These are phyloP conservation scores for Porphyrio hochstetteri DNA, from an alignment of 2,113 vertebrate genomes.

Conservation along the genomic window DNA sequence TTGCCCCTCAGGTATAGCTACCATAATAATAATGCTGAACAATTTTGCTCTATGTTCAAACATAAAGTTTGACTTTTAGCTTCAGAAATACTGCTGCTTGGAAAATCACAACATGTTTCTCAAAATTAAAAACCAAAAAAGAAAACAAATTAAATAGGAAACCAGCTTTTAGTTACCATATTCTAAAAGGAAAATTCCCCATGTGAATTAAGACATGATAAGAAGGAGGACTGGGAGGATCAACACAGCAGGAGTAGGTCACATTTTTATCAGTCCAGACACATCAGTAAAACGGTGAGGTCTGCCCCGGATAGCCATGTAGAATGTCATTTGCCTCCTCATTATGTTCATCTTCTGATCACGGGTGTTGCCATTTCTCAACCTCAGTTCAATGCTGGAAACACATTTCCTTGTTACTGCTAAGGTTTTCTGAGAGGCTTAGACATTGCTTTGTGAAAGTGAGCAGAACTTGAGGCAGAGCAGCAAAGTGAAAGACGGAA, in stretches of 20 bases:
- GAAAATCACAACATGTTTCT: neutral
- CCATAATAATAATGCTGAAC: neutral
- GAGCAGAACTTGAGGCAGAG: neutral
- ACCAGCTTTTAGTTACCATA: neutral
- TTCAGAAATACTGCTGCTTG: neutral
- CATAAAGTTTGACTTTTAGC: neutral
- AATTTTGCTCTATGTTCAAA: neutral
- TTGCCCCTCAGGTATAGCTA: neutral
- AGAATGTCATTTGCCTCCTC: neutral
- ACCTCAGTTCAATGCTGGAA: neutral
- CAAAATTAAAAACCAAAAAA: neutral
- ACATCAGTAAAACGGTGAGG: accelerated
- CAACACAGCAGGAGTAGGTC: neutral
- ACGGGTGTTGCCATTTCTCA: neutral
- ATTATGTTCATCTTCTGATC: neutral
- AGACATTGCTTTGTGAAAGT: neutral
- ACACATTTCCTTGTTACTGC: neutral
- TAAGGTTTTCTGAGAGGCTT: neutral
- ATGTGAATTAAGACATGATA: neutral
- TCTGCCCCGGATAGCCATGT: neutral
- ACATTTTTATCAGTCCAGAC: neutral
- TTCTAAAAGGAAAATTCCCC: neutral
- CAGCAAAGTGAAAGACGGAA: neutral
- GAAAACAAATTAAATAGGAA: neutral
- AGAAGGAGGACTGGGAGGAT: neutral